Evolutionary conservation across 2,113 vertebrate genomes (phyloP), one percentile per base, ranked within the genome.

Genomic region (Lophochroa leadbeateri): DNA sequence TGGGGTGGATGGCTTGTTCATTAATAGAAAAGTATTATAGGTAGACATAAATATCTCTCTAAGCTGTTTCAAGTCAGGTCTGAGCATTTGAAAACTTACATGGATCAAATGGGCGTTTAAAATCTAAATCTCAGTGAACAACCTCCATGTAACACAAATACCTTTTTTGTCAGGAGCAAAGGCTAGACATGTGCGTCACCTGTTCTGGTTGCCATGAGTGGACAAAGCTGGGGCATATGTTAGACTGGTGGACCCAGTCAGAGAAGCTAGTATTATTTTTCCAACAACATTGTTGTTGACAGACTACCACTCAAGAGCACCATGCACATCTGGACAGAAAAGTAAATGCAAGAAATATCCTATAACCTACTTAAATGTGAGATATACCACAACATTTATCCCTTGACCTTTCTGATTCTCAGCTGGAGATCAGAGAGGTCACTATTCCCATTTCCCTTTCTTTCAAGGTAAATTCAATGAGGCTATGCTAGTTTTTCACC

Each of bases 401-500:
- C 35, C 63, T 75, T 89, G 77, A 86, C 58, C 50, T 88, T 71
- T 85, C 63, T 85, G 74, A 81, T 94, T 81, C 72, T 90, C 50
- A 90, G 31, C 25, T 72, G 58, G 50, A 43, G 16, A 76, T 64
- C 23, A 46, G 61, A 88, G 81, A 65, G 28, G 65, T 79, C 44
- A 87, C 31, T 44, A n/a, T 89, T 91, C 68, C 74, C 16, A 57
- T 63, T 75, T 72, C 49, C 35, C 33, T 82, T 80, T 83, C 52
- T 80, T 79, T 80, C 81, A 86, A 90, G 60, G 41, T 49, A 91
- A 94, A 86, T 82, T 90, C 90, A 88, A 60, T 52, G 80, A 58
- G 19, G 20, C 24, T 87, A 31, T 70, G 41, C 20, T 47, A 89
- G 41, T 83, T 95, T 95, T 95, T 94, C 72, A 87, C 70, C 79